phyloP scores from a whole-genome alignment of 2,888 invertebrate genomes.

The Lasiommata megera region DNA sequence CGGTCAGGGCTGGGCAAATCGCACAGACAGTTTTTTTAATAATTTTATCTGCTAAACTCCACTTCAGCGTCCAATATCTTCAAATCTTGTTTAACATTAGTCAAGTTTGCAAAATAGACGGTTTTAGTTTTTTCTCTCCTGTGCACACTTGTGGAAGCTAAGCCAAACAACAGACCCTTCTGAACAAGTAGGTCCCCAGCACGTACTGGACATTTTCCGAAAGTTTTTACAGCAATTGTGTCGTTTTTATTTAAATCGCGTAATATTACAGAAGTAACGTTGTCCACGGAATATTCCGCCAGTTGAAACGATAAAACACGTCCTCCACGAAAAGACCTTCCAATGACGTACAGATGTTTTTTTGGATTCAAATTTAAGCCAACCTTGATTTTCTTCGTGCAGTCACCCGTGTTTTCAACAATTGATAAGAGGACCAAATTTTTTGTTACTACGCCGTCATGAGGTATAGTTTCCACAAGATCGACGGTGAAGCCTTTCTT shows the following conservation, averaged over 20 bases:
- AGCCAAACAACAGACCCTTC: conserved; percentile 48
- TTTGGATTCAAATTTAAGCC: conserved; percentile 34
- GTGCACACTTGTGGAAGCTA: conserved; percentile 54
- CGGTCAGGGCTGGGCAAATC: too few relatives aligned
- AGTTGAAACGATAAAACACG: conserved; percentile 55
- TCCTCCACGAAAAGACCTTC: conserved; percentile 49
- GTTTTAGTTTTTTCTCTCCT: conserved; percentile 41
- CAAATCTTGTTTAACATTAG: conserved; percentile 41
- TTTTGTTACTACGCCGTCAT: conserved; percentile 51
- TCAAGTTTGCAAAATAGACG: conserved; percentile 58
- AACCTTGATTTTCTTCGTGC: conserved; percentile 46
- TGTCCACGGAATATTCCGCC: conserved; percentile 39
- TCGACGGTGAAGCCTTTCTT: conserved; percentile 63
- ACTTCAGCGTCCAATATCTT: conserved; percentile 41
- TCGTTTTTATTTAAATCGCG: conserved; percentile 40
- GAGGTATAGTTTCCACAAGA: conserved; percentile 46
- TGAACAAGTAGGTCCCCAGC: conserved; percentile 65
- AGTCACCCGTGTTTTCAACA: conserved; percentile 50
- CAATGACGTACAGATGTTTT: conserved; percentile 40
- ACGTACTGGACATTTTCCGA: conserved; percentile 55
- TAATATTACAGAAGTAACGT: conserved; percentile 18
- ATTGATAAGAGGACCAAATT: conserved; percentile 56
- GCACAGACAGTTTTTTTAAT: not conserved
- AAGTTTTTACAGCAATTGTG: conserved; percentile 54
- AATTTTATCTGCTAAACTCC: conserved; percentile 15